Evolutionary conservation across 2,113 vertebrate genomes (phyloP).

Genomic region (Pionites leucogaster): DNA sequence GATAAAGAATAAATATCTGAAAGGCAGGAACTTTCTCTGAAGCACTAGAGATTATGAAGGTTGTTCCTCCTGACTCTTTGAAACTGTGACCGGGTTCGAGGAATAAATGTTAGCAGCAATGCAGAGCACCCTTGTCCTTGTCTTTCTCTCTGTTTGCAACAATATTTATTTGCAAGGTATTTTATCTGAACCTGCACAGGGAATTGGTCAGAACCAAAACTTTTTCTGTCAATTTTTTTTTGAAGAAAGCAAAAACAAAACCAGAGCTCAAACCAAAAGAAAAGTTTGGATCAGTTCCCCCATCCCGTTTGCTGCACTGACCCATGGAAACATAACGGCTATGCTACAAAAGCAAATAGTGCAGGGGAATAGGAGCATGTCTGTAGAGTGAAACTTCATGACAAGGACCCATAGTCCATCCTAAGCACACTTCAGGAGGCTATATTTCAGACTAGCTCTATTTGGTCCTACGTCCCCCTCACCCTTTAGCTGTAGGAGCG

Average conservation of each 20-base stretch:
- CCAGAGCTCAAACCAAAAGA: background rate
- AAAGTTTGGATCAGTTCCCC: background rate
- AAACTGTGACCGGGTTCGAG: background rate
- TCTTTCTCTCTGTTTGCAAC: background rate
- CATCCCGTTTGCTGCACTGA: background rate
- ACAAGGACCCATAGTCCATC: background rate
- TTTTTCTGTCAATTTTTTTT: background rate
- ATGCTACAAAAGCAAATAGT: background rate
- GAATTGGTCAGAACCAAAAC: background rate
- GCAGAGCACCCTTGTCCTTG: background rate
- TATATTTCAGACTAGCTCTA: background rate
- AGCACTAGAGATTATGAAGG: background rate
- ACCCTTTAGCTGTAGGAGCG: background rate
- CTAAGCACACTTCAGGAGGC: background rate
- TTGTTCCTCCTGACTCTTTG: background rate
- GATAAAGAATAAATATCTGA: background rate
- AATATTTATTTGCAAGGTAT: background rate
- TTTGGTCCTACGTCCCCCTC: background rate
- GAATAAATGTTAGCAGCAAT: background rate
- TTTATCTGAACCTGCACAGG: background rate
- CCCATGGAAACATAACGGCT: background rate
- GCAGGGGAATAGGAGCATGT: background rate
- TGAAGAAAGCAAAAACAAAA: background rate
- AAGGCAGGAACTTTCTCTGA: background rate
- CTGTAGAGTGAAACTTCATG: accelerated